Conservation (phyloP, 2,888 invertebrate genomes). For the Dorcus parallelipipedus region DNA sequence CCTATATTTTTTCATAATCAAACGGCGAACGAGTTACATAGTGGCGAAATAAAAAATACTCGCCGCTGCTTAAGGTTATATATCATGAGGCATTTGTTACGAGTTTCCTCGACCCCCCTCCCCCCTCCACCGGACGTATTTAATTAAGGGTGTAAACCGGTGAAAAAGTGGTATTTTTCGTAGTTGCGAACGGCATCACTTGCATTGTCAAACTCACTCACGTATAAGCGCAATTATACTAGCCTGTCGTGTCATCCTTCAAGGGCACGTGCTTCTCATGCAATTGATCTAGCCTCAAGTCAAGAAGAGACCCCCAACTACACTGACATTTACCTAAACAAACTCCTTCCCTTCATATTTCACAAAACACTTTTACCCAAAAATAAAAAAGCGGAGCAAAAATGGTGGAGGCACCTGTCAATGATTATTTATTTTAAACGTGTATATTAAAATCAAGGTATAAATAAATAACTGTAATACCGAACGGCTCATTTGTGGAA, state of each 20-base stretch:
- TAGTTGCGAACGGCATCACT: slow-evolving; percentile 23
- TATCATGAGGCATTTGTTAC: neutral
- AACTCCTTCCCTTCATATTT: too few species aligned
- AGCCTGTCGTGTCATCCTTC: slow-evolving; percentile 42
- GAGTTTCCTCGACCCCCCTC: neutral
- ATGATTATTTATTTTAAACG: too few species aligned
- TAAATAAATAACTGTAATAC: too few species aligned
- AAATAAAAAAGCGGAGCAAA: too few species aligned
- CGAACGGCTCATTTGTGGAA: too few species aligned
- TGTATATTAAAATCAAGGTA: too few species aligned
- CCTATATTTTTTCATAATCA: too few species aligned
- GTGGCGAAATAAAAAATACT: too few species aligned
- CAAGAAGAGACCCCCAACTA: neutral
- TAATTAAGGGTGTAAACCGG: slow-evolving; percentile 1
- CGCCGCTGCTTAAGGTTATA: neutral
- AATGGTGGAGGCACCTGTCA: too few species aligned
- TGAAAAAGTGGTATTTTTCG: neutral
- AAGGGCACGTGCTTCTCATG: slow-evolving; percentile 41
- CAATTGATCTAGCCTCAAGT: slow-evolving; percentile 17
- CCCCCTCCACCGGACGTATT: neutral
- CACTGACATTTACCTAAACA: neutral
- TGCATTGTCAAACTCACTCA: slow-evolving; percentile 36
- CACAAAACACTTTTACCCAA: too few species aligned
- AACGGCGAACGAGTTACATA: too few species aligned
- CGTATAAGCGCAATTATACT: slow-evolving; percentile 42